phyloP scores from a whole-genome alignment of 1,140 invertebrate genomes.

The Drosophila serrata region DNA sequence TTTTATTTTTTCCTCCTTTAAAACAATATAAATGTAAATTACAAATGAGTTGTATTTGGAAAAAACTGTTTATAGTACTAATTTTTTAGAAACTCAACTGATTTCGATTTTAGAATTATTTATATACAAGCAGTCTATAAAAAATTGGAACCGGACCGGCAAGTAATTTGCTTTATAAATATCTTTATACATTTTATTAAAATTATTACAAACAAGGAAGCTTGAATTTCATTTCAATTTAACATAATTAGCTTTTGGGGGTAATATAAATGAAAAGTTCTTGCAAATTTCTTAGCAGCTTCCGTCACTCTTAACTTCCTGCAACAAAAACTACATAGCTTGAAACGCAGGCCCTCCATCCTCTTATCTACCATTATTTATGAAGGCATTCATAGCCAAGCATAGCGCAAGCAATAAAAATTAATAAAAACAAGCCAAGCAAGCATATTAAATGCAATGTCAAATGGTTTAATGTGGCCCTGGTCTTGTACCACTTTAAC shows the following conservation, averaged over 20 bases:
- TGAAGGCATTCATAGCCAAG: slow-evolving; percentile 54
- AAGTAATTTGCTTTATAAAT: too few relatives aligned
- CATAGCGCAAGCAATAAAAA: slow-evolving; percentile 65
- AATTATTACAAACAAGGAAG: too few relatives aligned
- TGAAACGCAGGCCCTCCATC: background rate
- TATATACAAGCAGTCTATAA: too few relatives aligned
- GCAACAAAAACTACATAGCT: background rate
- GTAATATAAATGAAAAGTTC: background rate
- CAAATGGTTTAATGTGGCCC: slow-evolving; percentile 77
- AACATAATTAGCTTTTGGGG: too few relatives aligned
- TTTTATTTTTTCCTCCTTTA: background rate
- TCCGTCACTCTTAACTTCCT: background rate
- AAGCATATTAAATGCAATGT: slow-evolving; percentile 79
- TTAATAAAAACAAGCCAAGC: slow-evolving; percentile 75
- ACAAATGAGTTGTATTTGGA: background rate
- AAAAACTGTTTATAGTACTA: background rate
- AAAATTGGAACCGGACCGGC: too few relatives aligned
- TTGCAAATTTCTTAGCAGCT: background rate
- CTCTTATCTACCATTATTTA: slow-evolving; percentile 31
- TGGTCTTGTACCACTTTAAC: slow-evolving; percentile 35
- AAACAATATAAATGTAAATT: background rate
- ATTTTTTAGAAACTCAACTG: too few relatives aligned
- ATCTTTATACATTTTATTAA: too few relatives aligned
- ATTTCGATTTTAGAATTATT: too few relatives aligned
- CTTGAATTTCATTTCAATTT: too few relatives aligned